Conservation (phyloP, 2,113 vertebrate genomes). For the human region GRCh38 chr22:27620501-27621000, state of each 20-base stretch:
- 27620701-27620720: background rate
- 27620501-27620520: accelerated
- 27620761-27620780: background rate
- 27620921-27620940: background rate
- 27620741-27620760: background rate
- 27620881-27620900: background rate
- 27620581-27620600: conserved; percentile 85
- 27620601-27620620: conserved; percentile 83
- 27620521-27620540: background rate
- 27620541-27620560: background rate
- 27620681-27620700: conserved; percentile 30
- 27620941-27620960: accelerated
- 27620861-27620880: too few relatives aligned
- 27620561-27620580: conserved; percentile 81
- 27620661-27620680: conserved; percentile 83
- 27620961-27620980: background rate
- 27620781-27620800: background rate
- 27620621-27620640: conserved; percentile 80
- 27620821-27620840: background rate
- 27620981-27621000: accelerated
- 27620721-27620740: background rate
- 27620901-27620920: background rate
- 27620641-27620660: conserved; percentile 80
- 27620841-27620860: background rate
- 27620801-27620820: accelerated